phyloP scores from a whole-genome alignment of 2,113 vertebrate genomes.

The Microtus pennsylvanicus region DNA sequence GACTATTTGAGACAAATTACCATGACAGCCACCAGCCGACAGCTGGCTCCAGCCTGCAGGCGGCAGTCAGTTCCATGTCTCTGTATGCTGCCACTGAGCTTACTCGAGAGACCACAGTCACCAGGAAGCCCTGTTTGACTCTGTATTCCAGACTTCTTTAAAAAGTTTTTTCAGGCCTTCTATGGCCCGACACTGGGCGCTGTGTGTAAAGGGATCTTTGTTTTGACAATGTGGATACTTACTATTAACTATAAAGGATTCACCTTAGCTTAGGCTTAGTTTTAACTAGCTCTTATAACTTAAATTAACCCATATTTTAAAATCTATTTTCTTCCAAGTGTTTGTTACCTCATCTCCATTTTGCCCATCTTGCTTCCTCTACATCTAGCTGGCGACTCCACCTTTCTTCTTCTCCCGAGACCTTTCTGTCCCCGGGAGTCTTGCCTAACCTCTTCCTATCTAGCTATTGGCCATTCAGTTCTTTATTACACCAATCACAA shows the following conservation, averaged over 20 bases:
- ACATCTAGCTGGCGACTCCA: neutral
- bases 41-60: too few relatives aligned
- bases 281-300: neutral
- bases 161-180: too few relatives aligned
- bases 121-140: too few relatives aligned
- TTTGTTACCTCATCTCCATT: neutral
- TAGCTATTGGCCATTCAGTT: neutral
- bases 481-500: neutral
- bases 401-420: neutral
- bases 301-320: neutral
- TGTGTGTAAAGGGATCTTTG: too few relatives aligned
- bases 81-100: too few relatives aligned
- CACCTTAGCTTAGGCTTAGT: neutral
- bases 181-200: too few relatives aligned
- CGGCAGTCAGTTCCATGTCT: too few relatives aligned
- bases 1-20: too few relatives aligned
- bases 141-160: too few relatives aligned
- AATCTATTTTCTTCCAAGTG: neutral
- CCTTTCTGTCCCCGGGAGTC: neutral
- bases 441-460: neutral
- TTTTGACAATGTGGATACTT: too few relatives aligned
- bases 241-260: neutral
- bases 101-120: too few relatives aligned
- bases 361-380: neutral
- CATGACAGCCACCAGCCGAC: too few relatives aligned